Percentiles rank a stretch among this genome's conserved stretches.
phyloP scores from a whole-genome alignment of 2,888 invertebrate genomes.

The Galerucella pusilla region DNA sequence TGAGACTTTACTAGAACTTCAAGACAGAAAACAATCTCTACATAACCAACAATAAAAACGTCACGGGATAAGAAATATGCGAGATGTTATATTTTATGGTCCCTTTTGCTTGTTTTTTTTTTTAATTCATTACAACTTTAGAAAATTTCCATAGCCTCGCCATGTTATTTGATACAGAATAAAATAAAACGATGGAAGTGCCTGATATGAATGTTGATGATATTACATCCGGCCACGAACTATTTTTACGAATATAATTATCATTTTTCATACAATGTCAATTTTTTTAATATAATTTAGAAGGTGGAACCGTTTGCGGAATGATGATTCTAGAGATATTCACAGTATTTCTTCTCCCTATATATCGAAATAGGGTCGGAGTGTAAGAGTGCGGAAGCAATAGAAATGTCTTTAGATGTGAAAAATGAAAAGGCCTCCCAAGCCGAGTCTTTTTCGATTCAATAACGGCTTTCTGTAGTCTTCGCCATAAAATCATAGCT shows the following conservation, averaged over 20 bases:
- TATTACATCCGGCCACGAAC: conserved; percentile 2
- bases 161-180: not conserved
- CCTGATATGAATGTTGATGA: not conserved
- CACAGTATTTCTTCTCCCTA: not conserved
- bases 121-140: conserved; percentile 11
- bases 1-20: not conserved
- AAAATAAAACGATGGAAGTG: not conserved
- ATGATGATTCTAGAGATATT: not conserved
- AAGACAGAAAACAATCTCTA: not conserved
- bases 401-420: conserved; percentile 10
- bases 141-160: not conserved
- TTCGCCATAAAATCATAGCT: conserved; percentile 6
- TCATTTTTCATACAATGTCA: not conserved
- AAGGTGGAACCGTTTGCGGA: not conserved
- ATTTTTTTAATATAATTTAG: not conserved
- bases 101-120: not conserved
- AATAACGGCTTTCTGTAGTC: conserved; percentile 7
- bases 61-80: conserved; percentile 13
- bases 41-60: conserved; percentile 8
- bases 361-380: not conserved
- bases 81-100: conserved; percentile 8
- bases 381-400: conserved; percentile 7
- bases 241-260: not conserved
- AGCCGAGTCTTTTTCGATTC: conserved; percentile 10
- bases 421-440: conserved; percentile 11